Evolutionary conservation across 2,113 vertebrate species (phyloP), one percentile per base, ranked within the genome.

Genomic region (Sterrhoptilus dennistouni): DNA sequence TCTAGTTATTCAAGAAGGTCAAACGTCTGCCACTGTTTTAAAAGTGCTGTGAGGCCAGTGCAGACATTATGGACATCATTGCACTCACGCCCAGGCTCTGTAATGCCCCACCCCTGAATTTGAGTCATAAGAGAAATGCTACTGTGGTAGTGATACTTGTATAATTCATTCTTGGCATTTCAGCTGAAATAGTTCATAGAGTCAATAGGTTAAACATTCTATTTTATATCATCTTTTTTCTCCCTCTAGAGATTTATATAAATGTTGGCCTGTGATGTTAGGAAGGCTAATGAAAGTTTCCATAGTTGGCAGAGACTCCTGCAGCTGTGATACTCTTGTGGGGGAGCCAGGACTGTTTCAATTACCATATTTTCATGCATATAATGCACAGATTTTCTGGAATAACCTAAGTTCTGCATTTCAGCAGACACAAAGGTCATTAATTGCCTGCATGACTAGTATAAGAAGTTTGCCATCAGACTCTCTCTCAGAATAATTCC

Each of bases 311-410:
- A 87, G 83, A 86, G 50, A 33, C 38, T 89, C 27, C 56, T 65
- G 87, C 89, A 96, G 87, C 94, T 95, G 93, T 91, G 69, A 84
- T 84, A 49, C 35, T 66, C 40, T 76, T 86, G 75, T 90, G 38
- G 64, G 35, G 64, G 54, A 96, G 92, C 60, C 65, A 82, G 81
- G 28, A 28, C 45, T 68, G 29, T 95, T 94, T 80, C 31, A n/a
- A 82, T 89, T 89, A 81, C 49, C 78, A 53, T 93, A 68, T 91
- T 90, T 87, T 90, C 47, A 53, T 90, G 66, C 70, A 33, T 68
- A 53, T 87, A 91, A 78, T 31, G 14, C 72, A 78, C 72, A 84
- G 56, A 52, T 61, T 80, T 92, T 93, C 66, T 92, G 31, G 66
- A 88, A 61, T 72, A 90, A 49, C 28, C 9, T 8, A 65, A 57